Evolutionary conservation across 2,797 vertebrate species (phyloP).

Genomic region (Heterohyrax brucei): DNA sequence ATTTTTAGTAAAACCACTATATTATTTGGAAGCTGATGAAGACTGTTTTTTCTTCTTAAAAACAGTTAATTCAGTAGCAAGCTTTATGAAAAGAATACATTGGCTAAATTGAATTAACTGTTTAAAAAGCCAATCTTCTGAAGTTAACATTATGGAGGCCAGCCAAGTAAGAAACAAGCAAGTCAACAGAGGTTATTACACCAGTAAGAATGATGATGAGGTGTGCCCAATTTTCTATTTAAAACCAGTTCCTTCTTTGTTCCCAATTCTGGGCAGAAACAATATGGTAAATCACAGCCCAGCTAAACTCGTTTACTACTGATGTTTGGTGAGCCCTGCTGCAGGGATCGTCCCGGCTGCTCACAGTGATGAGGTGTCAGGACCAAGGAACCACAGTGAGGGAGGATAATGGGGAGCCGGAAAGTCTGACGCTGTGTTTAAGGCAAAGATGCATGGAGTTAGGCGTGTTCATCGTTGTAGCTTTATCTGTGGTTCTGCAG

Average conservation of each 20-base stretch:
- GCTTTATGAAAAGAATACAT: constrained; percentile 44
- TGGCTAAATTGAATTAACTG: constrained; percentile 37
- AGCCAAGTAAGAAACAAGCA: constrained; percentile 30
- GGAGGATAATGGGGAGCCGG: background rate
- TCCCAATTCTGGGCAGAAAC: constrained; percentile 4
- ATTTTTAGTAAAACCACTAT: constrained; percentile 56
- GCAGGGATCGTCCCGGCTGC: background rate
- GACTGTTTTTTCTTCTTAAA: constrained; percentile 47
- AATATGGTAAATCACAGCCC: constrained; percentile 57
- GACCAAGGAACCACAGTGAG: background rate
- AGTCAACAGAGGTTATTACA: background rate
- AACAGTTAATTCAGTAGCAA: constrained; percentile 35
- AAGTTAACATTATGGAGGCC: constrained; percentile 49
- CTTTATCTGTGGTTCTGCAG: constrained; percentile 17
- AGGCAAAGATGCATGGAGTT: constrained; percentile 35
- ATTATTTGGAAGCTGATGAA: constrained; percentile 39
- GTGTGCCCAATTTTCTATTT: constrained; percentile 11
- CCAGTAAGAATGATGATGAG: background rate
- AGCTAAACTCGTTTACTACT: constrained; percentile 41
- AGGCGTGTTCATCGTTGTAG: background rate
- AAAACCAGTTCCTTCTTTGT: constrained; percentile 45
- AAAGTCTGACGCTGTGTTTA: background rate
- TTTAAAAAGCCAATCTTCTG: background rate
- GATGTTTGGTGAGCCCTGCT: constrained; percentile 18
- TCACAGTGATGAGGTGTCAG: constrained; percentile 64